Conservation (phyloP, 2,113 vertebrate genomes). For the Prolemur simus region DNA sequence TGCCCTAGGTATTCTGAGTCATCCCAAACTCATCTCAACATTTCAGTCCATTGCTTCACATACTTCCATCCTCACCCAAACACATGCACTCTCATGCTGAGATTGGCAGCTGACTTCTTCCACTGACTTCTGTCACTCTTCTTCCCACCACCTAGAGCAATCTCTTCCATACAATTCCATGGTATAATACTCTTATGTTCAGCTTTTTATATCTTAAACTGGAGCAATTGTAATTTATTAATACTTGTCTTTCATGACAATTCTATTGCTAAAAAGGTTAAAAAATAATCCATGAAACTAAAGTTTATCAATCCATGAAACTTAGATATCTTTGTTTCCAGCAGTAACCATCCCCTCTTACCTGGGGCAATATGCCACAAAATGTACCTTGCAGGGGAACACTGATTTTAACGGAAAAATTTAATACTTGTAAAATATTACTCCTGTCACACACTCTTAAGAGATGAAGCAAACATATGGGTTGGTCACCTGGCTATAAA, state of each 20-base stretch:
- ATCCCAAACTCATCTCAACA: not conserved
- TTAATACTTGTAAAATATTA: conserved; percentile 27
- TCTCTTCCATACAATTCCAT: not conserved
- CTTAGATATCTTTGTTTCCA: not conserved
- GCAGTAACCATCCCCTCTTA: not conserved
- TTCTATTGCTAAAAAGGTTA: not conserved
- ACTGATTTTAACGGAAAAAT: not conserved
- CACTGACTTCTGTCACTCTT: not conserved
- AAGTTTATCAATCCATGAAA: not conserved
- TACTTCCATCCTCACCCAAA: not conserved
- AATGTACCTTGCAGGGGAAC: not conserved
- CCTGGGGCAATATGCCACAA: not conserved
- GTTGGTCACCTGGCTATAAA: conserved; percentile 36
- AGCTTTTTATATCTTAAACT: not conserved
- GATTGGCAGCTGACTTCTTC: not conserved
- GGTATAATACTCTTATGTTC: not conserved
- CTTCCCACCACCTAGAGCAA: not conserved
- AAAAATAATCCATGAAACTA: not conserved
- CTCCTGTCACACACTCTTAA: not conserved
- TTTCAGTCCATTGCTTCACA: not conserved
- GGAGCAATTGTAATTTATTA: not conserved
- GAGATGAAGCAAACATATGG: conserved; percentile 38
- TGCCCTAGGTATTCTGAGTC: not conserved
- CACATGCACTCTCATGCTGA: not conserved
- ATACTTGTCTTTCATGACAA: not conserved